Evolutionary conservation across 2,888 invertebrate species (phyloP).

Genomic region (Scaptomyza parva): DNA sequence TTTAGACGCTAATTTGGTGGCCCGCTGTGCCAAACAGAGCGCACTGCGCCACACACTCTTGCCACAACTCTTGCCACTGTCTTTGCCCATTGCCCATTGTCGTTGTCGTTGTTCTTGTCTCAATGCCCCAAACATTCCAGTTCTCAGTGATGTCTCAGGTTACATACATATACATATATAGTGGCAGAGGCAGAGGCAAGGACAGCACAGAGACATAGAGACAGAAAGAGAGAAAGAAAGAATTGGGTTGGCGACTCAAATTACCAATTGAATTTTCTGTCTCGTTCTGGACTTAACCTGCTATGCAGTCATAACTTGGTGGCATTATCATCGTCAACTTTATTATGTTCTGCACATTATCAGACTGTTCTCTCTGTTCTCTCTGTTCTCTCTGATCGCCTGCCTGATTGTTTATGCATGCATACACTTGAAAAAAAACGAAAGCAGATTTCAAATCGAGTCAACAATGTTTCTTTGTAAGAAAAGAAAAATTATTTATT

Average conservation of each 20-base stretch:
- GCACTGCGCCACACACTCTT: neutral
- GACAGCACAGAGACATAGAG: neutral
- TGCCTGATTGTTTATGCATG: neutral
- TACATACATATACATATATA: neutral
- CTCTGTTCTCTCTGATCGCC: too few species aligned
- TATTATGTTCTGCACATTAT: constrained; percentile 29
- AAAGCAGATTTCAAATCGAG: neutral
- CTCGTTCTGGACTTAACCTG: constrained; percentile 23
- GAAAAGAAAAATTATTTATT: too few species aligned
- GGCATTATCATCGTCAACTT: constrained; percentile 43
- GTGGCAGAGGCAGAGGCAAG: neutral
- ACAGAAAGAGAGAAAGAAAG: neutral
- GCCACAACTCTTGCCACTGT: neutral
- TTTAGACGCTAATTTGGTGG: constrained; percentile 73
- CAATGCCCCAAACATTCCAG: constrained; percentile 20
- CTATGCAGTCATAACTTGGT: constrained; percentile 36
- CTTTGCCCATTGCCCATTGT: too few species aligned
- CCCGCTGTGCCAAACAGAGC: constrained; percentile 56
- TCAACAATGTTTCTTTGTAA: neutral
- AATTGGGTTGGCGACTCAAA: constrained; percentile 30
- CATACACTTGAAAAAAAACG: neutral
- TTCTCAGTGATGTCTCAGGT: constrained; percentile 32
- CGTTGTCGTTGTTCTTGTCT: constrained; percentile 2
- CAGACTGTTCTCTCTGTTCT: constrained; percentile 14
- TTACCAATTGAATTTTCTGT: constrained; percentile 27